phyloP scores from a whole-genome alignment of 2,797 vertebrate species.

The Graptemys geographica region DNA sequence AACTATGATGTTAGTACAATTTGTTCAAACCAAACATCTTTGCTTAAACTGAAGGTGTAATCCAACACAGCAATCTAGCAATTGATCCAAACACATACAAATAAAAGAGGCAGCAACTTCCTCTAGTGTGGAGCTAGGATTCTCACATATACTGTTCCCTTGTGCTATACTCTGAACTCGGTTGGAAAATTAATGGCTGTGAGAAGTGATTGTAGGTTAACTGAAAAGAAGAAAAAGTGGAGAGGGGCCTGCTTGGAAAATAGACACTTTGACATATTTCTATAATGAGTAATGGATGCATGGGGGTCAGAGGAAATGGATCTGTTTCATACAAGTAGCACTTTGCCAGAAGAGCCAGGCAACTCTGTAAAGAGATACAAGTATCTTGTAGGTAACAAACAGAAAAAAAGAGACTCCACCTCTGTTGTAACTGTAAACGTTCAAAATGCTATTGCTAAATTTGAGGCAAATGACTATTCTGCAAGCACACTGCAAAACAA shows the following conservation, averaged over 20 bases:
- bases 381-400: constrained; percentile 82
- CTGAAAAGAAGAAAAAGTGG: background rate
- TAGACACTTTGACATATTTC: constrained; percentile 59
- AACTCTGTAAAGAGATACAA: constrained; percentile 79
- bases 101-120: background rate
- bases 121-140: background rate
- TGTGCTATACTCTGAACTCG: background rate
- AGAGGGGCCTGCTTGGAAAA: background rate
- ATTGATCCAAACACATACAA: background rate
- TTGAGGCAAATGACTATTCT: constrained; percentile 71
- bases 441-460: constrained; percentile 77
- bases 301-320: constrained; percentile 72
- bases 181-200: background rate
- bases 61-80: background rate
- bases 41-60: background rate
- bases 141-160: background rate
- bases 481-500: constrained; percentile 54
- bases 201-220: background rate
- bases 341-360: constrained; percentile 81
- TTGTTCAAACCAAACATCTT: background rate
- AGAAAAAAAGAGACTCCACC: constrained; percentile 82
- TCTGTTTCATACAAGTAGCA: constrained; percentile 79
- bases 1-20: background rate
- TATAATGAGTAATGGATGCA: constrained; percentile 72
- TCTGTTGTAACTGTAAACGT: constrained; percentile 81